phyloP scores from a whole-genome alignment of 2,797 vertebrate genomes.

The Enteromius anoplus region DNA sequence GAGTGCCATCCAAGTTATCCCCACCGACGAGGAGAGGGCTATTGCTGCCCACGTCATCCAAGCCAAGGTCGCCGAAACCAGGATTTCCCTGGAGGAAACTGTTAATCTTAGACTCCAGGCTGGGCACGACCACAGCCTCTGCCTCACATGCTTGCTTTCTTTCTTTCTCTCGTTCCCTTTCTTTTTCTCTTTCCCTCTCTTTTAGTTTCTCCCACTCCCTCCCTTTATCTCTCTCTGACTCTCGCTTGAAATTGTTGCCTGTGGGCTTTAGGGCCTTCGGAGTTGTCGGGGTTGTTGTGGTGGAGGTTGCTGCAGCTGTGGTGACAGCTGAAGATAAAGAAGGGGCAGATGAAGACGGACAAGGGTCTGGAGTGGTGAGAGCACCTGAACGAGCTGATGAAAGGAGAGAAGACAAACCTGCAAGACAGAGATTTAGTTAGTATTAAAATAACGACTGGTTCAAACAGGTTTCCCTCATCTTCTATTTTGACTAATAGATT shows the following conservation, averaged over 20 bases:
- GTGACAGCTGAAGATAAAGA: constrained; percentile 42
- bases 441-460: background rate
- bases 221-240: constrained; percentile 68
- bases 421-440: constrained; percentile 46
- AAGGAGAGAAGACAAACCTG: constrained; percentile 93
- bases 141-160: constrained; percentile 66
- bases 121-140: constrained; percentile 75
- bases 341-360: constrained; percentile 41
- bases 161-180: constrained; percentile 67
- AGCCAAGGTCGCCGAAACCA: constrained; percentile 88
- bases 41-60: constrained; percentile 69
- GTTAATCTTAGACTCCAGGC: constrained; percentile 97
- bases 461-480: background rate
- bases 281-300: constrained; percentile 78
- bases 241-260: constrained; percentile 69
- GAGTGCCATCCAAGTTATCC: constrained; percentile 91
- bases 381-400: constrained; percentile 87
- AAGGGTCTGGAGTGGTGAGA: constrained; percentile 43
- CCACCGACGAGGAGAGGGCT: constrained; percentile 73
- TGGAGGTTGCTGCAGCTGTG: constrained; percentile 79
- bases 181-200: constrained; percentile 69
- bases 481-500: background rate
- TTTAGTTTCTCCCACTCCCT: constrained; percentile 74
- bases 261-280: constrained; percentile 67
- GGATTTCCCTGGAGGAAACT: constrained; percentile 98